Base-by-base conservation (phyloP, 2,113 vertebrate species). In the Microcebus ravelobensis region DNA sequence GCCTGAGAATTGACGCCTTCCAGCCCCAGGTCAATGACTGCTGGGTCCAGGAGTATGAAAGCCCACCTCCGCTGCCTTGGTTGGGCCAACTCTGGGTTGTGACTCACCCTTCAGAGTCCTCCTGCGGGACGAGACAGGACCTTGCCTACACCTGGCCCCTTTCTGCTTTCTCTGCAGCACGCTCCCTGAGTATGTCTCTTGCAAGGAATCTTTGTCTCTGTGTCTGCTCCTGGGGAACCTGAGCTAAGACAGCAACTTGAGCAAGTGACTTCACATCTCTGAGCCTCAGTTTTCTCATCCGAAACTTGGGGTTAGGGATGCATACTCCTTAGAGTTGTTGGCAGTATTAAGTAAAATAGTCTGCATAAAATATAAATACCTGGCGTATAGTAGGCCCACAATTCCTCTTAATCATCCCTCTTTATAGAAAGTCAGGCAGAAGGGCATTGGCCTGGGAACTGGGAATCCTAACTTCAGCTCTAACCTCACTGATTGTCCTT, bases 341-440 rank as follows among this genome's bases (percentile, higher is more conserved):
- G 27, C 48, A 42, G 67, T 4, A 42, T 45, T 61, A 20, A 73
- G 13, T 73, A 77, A 73, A 31, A 42, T 12, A 59, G 55, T 57
- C 6, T 61, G 20, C 34, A 2, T 10, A 0, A 34, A 2, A 63
- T 55, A 18, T 55, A 1, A 23, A n/a, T 70, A 55, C 65, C 59
- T 61, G 76, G 39, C 4, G 0, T 15, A 9, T 0, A 9, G 29
- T 6, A 31, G 61, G n/a, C 5, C 20, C 7, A 5, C 67, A 6
- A 61, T 36, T 42, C 63, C 70, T 68, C 31, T 61, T n/a, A 31
- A 36, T 45, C 83, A 80, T 45, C 18, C 14, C 34, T 70, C 88
- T 63, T 48, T 67, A 67, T 6, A 57, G 52, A 39, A 61, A 9
- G 45, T 39, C 42, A 87, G 15, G 36, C 68, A n/a, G 67, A 55